A percentile compares a stretch with the other conserved stretches of the same genome.
Conservation (phyloP, 2,113 vertebrate genomes). For the Coracopsis vasa region DNA sequence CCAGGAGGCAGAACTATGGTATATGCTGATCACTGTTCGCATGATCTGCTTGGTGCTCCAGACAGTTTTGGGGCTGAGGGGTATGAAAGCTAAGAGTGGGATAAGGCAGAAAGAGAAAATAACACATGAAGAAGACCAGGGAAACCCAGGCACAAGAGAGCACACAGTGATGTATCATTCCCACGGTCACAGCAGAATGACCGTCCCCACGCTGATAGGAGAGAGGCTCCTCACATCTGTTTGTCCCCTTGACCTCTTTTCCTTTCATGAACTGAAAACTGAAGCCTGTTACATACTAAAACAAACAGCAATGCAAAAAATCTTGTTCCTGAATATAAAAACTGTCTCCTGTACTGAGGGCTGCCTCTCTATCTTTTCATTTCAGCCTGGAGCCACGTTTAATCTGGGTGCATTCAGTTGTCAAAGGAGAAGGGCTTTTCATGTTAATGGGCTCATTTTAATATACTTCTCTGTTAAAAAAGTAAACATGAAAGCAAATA, state of each 20-base stretch:
- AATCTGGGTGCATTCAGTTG: not conserved
- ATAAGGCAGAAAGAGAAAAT: not conserved
- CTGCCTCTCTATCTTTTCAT: not conserved
- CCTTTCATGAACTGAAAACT: not conserved
- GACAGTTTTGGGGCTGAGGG: not conserved
- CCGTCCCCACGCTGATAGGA: accelerated
- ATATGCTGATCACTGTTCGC: not conserved
- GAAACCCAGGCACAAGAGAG: not conserved
- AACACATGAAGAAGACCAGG: not conserved
- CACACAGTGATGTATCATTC: not conserved
- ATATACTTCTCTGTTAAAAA: not conserved
- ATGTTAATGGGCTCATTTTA: not conserved
- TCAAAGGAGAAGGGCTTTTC: not conserved
- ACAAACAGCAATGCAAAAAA: not conserved
- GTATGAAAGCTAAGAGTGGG: not conserved
- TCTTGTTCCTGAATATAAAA: not conserved
- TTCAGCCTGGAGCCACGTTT: not conserved
- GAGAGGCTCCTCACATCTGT: not conserved
- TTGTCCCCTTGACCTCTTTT: not conserved
- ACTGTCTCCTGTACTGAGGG: not conserved
- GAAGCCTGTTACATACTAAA: not conserved
- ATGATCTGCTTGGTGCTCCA: not conserved
- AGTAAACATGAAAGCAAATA: not conserved
- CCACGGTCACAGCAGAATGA: not conserved
- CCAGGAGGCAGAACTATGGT: not conserved